Conservation (phyloP, 92 coral and sea anemone genomes). For the Parazoanthus swiftii region DNA sequence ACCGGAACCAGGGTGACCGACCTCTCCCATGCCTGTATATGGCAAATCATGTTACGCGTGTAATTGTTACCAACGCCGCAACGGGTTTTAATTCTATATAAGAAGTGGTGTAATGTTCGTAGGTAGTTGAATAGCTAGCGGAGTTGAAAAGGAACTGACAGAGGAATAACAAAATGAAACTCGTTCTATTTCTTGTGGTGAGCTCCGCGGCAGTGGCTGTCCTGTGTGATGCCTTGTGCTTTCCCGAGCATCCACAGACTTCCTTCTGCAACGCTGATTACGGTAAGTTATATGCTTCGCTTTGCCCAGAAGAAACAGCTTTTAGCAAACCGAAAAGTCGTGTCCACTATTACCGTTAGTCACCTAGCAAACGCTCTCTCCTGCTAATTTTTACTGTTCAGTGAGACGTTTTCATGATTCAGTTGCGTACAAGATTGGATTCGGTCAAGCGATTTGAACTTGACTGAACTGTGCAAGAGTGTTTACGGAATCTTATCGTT, state of each 20-base stretch:
- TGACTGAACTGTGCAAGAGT: too few relatives aligned
- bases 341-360: not conserved
- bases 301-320: not conserved
- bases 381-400: not conserved
- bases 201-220: slow-evolving; percentile 13
- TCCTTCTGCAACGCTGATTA: slow-evolving; percentile 61
- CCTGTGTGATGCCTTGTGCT: slow-evolving; percentile 19
- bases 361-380: not conserved
- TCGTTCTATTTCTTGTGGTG: not conserved
- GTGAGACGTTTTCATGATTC: not conserved
- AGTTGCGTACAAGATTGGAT: not conserved
- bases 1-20: slow-evolving; percentile 18
- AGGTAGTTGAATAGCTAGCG: not conserved
- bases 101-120: not conserved
- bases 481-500: too few relatives aligned
- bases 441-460: too few relatives aligned
- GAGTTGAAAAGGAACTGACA: not conserved
- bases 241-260: slow-evolving; percentile 61
- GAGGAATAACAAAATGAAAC: slow-evolving; percentile 19
- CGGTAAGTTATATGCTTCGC: slow-evolving; percentile 45
- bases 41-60: slow-evolving; percentile 8
- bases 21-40: slow-evolving; percentile 40
- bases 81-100: not conserved
- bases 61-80: not conserved
- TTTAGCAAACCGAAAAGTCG: not conserved